Evolutionary conservation across 2,888 invertebrate genomes (phyloP).

Genomic region (Rhogogaster chlorosoma): DNA sequence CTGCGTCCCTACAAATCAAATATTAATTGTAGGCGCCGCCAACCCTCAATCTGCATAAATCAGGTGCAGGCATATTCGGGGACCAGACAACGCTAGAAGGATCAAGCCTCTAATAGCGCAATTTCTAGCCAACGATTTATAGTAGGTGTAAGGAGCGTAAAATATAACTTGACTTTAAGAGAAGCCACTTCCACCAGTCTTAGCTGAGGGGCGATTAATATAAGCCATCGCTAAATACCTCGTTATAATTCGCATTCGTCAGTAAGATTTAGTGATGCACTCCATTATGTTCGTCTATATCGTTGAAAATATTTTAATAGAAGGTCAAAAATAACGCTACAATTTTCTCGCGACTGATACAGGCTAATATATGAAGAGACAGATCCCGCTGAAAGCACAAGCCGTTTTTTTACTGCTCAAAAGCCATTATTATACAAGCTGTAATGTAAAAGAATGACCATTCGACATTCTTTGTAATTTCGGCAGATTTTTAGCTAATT

Average conservation of each 20-base stretch:
- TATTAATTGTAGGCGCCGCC: constrained; percentile 68
- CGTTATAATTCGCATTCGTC: constrained; percentile 52
- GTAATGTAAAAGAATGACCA: not conserved
- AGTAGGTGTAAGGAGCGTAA: not conserved
- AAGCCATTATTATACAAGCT: not conserved
- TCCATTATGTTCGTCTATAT: constrained; percentile 7
- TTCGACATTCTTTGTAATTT: not conserved
- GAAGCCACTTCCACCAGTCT: constrained; percentile 2
- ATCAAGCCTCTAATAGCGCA: constrained; percentile 40
- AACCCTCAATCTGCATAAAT: constrained; percentile 70
- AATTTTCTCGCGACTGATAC: not conserved
- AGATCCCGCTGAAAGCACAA: not conserved
- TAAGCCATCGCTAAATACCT: constrained; percentile 54
- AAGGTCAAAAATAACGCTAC: constrained; percentile 21
- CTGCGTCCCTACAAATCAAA: constrained; percentile 64
- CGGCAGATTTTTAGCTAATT: not conserved
- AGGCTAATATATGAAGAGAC: not conserved
- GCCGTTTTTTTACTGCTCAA: not conserved
- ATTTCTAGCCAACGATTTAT: constrained; percentile 48
- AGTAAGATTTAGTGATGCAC: constrained; percentile 46
- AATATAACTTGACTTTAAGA: constrained; percentile 44
- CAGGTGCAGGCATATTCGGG: constrained; percentile 51
- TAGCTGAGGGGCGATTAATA: constrained; percentile 51
- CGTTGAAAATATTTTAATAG: not conserved
- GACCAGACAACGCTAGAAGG: constrained; percentile 52